Conservation (phyloP, 2,113 vertebrate genomes). For the Sialia sialis region DNA sequence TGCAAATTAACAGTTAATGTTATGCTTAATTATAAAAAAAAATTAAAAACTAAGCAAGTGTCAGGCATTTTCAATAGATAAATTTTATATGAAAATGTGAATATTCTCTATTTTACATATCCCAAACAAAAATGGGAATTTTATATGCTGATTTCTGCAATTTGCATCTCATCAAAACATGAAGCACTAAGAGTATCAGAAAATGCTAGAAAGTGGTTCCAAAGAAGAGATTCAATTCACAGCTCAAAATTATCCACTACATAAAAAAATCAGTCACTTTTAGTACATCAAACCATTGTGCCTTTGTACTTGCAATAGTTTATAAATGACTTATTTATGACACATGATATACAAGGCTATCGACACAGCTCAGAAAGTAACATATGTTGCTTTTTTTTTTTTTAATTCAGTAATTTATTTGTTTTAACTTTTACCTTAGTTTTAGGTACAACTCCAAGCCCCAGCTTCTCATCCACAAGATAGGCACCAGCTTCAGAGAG, state of each 20-base stretch:
- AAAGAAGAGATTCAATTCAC: not conserved
- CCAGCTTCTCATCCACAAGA: slow-evolving; percentile 90
- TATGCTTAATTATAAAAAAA: not conserved
- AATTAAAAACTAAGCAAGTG: not conserved
- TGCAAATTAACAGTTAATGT: not conserved
- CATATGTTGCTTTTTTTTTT: not conserved
- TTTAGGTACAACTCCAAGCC: slow-evolving; percentile 90
- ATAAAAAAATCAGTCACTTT: not conserved
- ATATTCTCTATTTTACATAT: not conserved
- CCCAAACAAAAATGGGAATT: not conserved
- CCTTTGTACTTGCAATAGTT: not conserved
- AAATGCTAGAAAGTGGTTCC: not conserved
- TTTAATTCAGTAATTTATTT: not conserved
- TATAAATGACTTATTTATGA: not conserved
- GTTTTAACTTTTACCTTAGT: slow-evolving; percentile 83
- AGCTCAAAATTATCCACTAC: not conserved
- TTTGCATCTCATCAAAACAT: not conserved
- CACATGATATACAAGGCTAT: not conserved
- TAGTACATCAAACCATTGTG: not conserved
- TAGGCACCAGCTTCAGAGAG: slow-evolving; percentile 94
- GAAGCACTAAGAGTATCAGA: not conserved
- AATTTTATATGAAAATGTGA: not conserved
- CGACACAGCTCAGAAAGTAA: not conserved
- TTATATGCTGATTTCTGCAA: not conserved
- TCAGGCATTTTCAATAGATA: not conserved